Base-by-base conservation (phyloP, 1,140 invertebrate genomes). In the Panagrolaimus sp. region DNA sequence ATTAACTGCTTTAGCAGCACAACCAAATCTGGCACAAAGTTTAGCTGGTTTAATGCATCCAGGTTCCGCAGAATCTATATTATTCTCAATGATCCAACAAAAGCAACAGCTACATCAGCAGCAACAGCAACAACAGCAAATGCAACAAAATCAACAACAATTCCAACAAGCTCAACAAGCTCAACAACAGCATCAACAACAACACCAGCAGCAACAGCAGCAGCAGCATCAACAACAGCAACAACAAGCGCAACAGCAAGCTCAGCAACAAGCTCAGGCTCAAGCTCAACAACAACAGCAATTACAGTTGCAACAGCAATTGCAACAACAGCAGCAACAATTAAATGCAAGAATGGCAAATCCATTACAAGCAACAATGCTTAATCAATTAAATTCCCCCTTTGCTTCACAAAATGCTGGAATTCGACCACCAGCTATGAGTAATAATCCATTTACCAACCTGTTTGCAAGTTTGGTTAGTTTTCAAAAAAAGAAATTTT, bases 161-260 rank as follows among this genome's bases (percentile, higher is more conserved):
- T n/a, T n/a, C n/a, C n/a, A n/a, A n/a, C n/a, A n/a, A n/a, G n/a
- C n/a, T n/a, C n/a, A n/a, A n/a, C n/a, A n/a, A n/a, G n/a, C n/a
- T n/a, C n/a, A n/a, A n/a, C n/a, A n/a, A n/a, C n/a, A n/a, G n/a
- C 20, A 63, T 4, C 31, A 38, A 7, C 31, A 27, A 25, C 20
- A 63, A n/a, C 61, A 63, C 9, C 31, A 27, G 9, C 61, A 42
- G 23, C n/a, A 23, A n/a, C 47, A 27, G n/a, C 27, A 66, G 14
- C 23, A 51, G 11, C 65, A 27, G 45, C 65, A 51, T 5, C 65
- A 66, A 25, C 65, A 46, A 66, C 43, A 46, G 5, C 43, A 66
- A 20, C 45, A 48, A 23, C 43, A 47, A 9, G 65, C 65, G 27
- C 42, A 47, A 13, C 27, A 43, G 11, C 45, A 23, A 11, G 43